phyloP scores from a whole-genome alignment of 2,113 vertebrate species.

The Micronycteris hirsuta region DNA sequence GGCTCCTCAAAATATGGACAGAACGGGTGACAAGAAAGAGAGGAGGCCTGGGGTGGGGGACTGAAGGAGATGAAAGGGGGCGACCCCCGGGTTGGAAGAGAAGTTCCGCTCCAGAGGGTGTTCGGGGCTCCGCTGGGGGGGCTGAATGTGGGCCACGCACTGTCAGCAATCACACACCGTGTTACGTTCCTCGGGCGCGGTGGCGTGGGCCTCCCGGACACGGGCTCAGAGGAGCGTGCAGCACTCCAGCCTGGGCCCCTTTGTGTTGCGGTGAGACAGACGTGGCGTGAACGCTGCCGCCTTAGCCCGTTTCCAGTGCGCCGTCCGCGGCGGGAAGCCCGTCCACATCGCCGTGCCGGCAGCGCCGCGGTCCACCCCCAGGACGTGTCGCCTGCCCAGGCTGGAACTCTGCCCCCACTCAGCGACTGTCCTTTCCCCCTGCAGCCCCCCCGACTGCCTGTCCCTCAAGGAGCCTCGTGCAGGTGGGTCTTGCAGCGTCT shows the following conservation, averaged over 20 bases:
- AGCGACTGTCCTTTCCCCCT: accelerated
- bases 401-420: not conserved
- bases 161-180: accelerated
- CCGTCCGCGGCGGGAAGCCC: accelerated
- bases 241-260: not conserved
- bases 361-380: not conserved
- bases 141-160: accelerated
- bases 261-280: not conserved
- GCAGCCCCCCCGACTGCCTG: accelerated
- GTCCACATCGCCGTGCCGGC: accelerated
- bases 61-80: accelerated
- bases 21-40: not conserved
- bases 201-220: not conserved
- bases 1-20: accelerated
- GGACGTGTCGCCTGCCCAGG: too few relatives aligned
- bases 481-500: accelerated
- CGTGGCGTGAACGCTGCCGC: accelerated
- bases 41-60: accelerated
- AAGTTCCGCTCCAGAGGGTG: accelerated
- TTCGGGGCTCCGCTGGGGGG: too few relatives aligned
- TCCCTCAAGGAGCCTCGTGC: accelerated
- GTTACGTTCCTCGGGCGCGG: not conserved
- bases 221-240: not conserved
- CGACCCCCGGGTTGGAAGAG: too few relatives aligned
- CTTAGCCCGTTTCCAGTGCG: accelerated